These are phyloP conservation scores for Saimiri boliviensis DNA, from an alignment of 2,113 vertebrate species.

Conservation along the genomic window DNA sequence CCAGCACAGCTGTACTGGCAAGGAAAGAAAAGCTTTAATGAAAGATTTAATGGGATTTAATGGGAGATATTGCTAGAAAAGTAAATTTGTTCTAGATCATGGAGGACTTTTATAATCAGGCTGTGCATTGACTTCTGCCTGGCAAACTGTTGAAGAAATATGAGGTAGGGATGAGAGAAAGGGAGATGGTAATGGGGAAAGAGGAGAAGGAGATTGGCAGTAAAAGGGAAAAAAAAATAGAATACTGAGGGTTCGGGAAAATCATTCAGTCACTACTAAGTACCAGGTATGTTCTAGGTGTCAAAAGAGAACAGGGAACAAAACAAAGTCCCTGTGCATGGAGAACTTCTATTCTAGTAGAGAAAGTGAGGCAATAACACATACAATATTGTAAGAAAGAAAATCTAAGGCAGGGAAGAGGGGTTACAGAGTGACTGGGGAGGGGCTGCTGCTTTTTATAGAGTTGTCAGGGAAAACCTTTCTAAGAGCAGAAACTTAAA, in stretches of 20 bases:
- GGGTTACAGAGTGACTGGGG: not conserved
- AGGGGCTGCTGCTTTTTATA: not conserved
- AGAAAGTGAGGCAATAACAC: not conserved
- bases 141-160: not conserved
- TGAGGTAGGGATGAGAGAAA: not conserved
- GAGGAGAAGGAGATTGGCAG: not conserved
- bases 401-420: not conserved
- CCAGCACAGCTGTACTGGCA: not conserved
- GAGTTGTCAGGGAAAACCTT: not conserved
- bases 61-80: not conserved
- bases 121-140: not conserved
- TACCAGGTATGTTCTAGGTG: not conserved
- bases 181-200: not conserved
- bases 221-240: not conserved
- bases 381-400: not conserved
- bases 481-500: not conserved
- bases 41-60: not conserved
- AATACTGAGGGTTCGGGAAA: not conserved
- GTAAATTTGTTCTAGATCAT: not conserved
- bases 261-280: not conserved
- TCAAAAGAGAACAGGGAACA: not conserved
- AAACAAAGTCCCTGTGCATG: not conserved
- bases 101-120: not conserved
- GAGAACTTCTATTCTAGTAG: not conserved
- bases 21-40: not conserved